Conservation (phyloP, 2,888 invertebrate species). For the Syritta pipiens region DNA sequence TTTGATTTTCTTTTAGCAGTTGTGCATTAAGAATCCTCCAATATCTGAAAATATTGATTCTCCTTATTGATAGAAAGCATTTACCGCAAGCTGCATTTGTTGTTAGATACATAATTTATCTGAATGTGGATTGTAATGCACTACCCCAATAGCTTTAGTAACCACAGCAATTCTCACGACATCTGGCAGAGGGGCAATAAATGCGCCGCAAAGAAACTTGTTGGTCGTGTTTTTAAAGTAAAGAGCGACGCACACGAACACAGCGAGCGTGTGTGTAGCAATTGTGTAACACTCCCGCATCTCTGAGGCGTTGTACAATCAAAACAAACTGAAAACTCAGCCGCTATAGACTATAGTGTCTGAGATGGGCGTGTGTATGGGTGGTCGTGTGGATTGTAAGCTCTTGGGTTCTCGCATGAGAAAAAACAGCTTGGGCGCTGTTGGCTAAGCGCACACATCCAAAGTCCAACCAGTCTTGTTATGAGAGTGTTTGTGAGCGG, state of each 20-base stretch:
- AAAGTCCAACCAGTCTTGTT: too few relatives aligned
- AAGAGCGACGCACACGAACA: not conserved
- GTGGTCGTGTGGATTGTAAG: constrained; percentile 42
- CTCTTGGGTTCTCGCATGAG: constrained; percentile 24
- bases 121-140: too few relatives aligned
- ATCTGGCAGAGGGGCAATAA: not conserved
- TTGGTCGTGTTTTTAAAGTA: constrained; percentile 40
- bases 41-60: too few relatives aligned
- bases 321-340: not conserved
- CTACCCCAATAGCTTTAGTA: not conserved
- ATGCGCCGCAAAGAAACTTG: constrained; percentile 23
- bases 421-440: constrained; percentile 6
- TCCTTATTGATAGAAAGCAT: not conserved
- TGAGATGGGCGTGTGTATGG: not conserved
- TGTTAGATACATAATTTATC: too few relatives aligned
- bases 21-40: too few relatives aligned
- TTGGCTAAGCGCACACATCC: not conserved
- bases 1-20: too few relatives aligned
- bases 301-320: not conserved
- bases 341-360: not conserved
- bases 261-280: too few relatives aligned
- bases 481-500: too few relatives aligned
- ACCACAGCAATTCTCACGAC: not conserved
- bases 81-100: too few relatives aligned
- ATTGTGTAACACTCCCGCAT: constrained; percentile 21